Percentiles rank a stretch among this genome's conserved stretches.
Evolutionary conservation across 2,113 vertebrate species (phyloP).

Genomic region (Chamaetylas fuelleborni): DNA sequence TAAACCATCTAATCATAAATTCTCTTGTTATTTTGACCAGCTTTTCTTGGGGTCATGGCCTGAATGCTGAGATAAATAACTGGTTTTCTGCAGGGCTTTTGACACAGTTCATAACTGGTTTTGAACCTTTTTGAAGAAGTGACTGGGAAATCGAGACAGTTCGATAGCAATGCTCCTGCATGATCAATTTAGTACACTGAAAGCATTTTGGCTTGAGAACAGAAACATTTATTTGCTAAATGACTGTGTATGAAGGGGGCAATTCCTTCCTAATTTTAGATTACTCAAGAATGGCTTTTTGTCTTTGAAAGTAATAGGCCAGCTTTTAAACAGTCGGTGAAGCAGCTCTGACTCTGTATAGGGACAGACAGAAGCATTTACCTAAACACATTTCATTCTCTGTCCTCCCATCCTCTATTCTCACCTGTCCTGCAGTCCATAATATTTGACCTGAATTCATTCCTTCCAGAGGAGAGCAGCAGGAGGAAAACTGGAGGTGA

Average conservation of each 20-base stretch:
- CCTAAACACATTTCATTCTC: background rate
- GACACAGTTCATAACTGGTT: background rate
- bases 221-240: background rate
- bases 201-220: background rate
- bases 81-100: background rate
- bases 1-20: background rate
- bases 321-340: background rate
- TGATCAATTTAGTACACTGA: background rate
- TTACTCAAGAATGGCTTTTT: background rate
- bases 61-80: background rate
- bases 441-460: background rate
- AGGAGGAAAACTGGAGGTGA: background rate
- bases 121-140: background rate
- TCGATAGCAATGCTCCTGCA: background rate
- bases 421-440: background rate
- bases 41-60: background rate
- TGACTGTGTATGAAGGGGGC: background rate
- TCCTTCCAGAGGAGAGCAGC: background rate
- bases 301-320: background rate
- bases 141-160: background rate
- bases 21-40: background rate
- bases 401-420: background rate
- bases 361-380: background rate
- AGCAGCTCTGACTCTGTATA: background rate
- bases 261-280: background rate